A percentile compares a stretch with the other conserved stretches of the same genome.
These are phyloP conservation scores for Corbicula japonica DNA, from an alignment of 2,888 invertebrate genomes.

Conservation along the genomic window DNA sequence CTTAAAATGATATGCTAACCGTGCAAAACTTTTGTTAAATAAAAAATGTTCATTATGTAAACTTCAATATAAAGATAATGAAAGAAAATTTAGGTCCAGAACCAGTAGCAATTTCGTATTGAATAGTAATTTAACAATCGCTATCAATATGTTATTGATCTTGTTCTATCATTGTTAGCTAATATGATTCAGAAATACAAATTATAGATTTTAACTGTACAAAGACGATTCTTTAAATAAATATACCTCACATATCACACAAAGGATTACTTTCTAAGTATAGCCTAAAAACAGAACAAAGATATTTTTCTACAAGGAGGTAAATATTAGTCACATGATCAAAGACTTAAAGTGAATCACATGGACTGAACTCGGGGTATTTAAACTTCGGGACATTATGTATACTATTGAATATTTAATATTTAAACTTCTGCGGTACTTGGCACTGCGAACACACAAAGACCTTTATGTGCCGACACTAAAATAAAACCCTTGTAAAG, in stretches of 20 bases:
- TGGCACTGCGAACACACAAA: conserved; percentile 10
- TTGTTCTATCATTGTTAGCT: neutral
- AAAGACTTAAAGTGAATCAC: conserved; percentile 1
- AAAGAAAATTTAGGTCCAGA: too few species aligned
- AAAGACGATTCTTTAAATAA: neutral
- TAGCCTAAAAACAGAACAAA: too few species aligned
- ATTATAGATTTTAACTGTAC: neutral
- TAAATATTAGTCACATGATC: neutral
- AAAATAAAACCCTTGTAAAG: neutral
- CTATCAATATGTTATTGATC: too few species aligned
- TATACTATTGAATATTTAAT: neutral
- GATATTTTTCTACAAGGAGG: neutral
- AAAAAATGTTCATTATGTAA: too few species aligned
- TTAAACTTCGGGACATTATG: neutral
- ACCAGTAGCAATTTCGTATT: too few species aligned
- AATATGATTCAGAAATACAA: neutral
- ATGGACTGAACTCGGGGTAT: conserved; percentile 4
- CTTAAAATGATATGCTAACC: too few species aligned
- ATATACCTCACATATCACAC: neutral
- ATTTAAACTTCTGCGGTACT: too few species aligned
- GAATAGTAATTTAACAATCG: too few species aligned
- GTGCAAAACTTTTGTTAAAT: too few species aligned
- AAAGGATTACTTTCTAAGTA: too few species aligned
- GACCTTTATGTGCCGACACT: conserved; percentile 5
- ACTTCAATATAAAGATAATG: too few species aligned